Evolutionary conservation across 1,140 invertebrate genomes (phyloP).

Genomic region (Helicoverpa zea): DNA sequence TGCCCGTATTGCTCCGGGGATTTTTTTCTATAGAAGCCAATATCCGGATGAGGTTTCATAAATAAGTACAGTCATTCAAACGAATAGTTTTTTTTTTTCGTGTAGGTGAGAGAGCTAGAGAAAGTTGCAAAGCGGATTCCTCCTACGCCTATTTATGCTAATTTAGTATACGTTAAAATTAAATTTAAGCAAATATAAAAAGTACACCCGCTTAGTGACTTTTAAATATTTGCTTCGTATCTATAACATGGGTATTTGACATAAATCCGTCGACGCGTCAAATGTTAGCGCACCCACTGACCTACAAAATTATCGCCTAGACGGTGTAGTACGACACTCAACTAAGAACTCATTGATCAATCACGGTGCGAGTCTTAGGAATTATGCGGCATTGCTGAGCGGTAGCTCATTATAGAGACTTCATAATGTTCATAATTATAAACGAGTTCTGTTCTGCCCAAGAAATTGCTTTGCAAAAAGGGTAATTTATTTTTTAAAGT

Average conservation of each 20-base stretch:
- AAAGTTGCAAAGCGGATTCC: background rate
- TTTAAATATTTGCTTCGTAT: background rate
- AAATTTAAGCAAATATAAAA: background rate
- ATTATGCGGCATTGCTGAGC: background rate
- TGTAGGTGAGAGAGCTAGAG: background rate
- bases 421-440: too few relatives aligned
- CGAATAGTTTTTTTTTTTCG: background rate
- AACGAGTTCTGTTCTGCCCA: too few relatives aligned
- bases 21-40: background rate
- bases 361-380: background rate
- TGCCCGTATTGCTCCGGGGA: background rate
- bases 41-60: slow-evolving; percentile 15
- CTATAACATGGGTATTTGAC: background rate
- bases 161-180: background rate
- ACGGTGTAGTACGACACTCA: background rate
- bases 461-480: too few relatives aligned
- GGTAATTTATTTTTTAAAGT: too few relatives aligned
- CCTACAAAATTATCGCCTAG: slow-evolving; percentile 14
- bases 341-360: background rate
- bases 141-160: background rate
- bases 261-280: background rate
- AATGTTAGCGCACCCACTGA: background rate
- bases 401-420: too few relatives aligned
- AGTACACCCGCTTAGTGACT: background rate
- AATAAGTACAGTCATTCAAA: background rate